Conservation (phyloP, 64 coral and sea anemone species). For the Porites lutea region DNA sequence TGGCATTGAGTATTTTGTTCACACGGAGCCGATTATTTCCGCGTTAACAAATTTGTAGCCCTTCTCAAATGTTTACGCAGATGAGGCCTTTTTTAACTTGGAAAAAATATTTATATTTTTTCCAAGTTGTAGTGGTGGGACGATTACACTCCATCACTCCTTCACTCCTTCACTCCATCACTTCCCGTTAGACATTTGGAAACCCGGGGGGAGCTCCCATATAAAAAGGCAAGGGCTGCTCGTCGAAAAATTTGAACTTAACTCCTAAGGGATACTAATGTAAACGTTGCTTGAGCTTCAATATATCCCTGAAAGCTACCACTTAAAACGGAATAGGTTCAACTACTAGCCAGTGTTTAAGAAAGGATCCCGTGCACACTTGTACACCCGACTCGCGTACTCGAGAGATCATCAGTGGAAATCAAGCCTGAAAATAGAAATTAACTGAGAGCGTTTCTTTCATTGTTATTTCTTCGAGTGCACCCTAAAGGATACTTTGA, state of each 20-base stretch:
- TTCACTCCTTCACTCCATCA: background rate
- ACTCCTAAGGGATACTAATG: background rate
- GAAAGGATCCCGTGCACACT: slow-evolving; percentile 11
- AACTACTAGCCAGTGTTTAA: slow-evolving; percentile 2
- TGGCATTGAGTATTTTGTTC: too few relatives aligned
- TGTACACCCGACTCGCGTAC: background rate
- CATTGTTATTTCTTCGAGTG: too few relatives aligned
- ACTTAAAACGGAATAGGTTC: slow-evolving; percentile 5
- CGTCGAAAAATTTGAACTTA: too few relatives aligned
- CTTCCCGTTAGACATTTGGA: slow-evolving; percentile 3
- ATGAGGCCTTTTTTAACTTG: too few relatives aligned
- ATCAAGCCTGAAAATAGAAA: slow-evolving; percentile 4
- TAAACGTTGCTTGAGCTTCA: slow-evolving; percentile 1
- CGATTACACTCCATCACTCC: too few relatives aligned
- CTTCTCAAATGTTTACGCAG: too few relatives aligned
- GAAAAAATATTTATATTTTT: too few relatives aligned
- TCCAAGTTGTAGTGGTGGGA: too few relatives aligned
- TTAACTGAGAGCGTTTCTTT: background rate
- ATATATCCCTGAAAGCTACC: background rate
- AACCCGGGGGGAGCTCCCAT: background rate
- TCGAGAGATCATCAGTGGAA: background rate
- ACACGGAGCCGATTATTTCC: too few relatives aligned
- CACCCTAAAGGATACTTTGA: too few relatives aligned
- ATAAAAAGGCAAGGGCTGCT: background rate
- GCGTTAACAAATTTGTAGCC: too few relatives aligned